These are phyloP conservation scores for Zenarchopterus dispar DNA, from an alignment of 2,797 vertebrate genomes.

Conservation along the genomic window DNA sequence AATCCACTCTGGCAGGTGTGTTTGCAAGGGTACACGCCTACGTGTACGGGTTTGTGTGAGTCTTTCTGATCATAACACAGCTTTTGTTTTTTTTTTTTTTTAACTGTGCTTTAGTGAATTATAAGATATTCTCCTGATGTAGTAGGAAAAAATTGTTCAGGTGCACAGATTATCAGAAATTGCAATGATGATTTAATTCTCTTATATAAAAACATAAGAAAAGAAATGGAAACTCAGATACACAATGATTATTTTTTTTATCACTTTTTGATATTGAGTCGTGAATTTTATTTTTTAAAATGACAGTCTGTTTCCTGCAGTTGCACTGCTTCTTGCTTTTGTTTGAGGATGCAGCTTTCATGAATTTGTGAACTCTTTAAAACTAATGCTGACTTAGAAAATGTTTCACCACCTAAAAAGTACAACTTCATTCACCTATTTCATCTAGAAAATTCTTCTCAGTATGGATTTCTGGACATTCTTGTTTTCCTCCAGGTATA, in stretches of 20 bases:
- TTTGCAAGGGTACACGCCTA: conserved; percentile 26
- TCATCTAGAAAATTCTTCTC: conserved; percentile 13
- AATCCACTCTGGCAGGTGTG: conserved; percentile 97
- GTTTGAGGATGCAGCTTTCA: background rate
- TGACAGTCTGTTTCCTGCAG: background rate
- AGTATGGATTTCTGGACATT: conserved; percentile 1
- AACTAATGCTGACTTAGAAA: background rate
- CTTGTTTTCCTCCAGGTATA: conserved; percentile 7
- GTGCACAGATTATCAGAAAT: too few species aligned
- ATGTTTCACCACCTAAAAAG: background rate
- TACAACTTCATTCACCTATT: background rate
- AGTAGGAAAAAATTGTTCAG: too few species aligned
- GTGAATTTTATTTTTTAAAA: too few species aligned
- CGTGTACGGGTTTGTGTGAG: conserved; percentile 25
- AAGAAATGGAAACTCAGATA: too few species aligned
- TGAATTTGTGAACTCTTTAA: background rate
- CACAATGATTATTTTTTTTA: too few species aligned
- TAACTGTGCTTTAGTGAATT: background rate
- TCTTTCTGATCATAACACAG: background rate
- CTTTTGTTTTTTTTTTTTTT: conserved; percentile 10
- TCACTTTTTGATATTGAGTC: too few species aligned
- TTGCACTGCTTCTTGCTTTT: background rate
- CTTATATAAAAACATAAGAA: too few species aligned
- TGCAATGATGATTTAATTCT: too few species aligned
- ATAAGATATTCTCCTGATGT: too few species aligned